Base-by-base conservation (phyloP, 2,888 invertebrate species). In the Stictocephala bisonia region DNA sequence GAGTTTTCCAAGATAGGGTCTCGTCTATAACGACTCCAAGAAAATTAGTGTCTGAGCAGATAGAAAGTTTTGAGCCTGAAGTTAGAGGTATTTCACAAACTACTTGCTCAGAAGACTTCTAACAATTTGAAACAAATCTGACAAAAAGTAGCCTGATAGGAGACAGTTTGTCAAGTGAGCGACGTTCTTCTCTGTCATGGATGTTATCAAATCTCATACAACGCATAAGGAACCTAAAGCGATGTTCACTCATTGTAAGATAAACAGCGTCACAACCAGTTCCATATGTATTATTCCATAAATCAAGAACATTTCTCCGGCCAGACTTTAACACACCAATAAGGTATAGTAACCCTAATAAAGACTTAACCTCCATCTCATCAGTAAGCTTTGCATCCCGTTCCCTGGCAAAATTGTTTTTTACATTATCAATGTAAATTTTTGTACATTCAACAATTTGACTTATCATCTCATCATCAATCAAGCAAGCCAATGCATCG, bases 381-480 rank as follows among this genome's bases (percentile, higher is more conserved):
- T 35, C 11, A 7, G 35, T 35, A n/a, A n/a, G n/a, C n/a, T n/a
- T n/a, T n/a, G n/a, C n/a, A n/a, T n/a, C n/a, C 22, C 27, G 13
- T 31, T 35, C 35, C 31, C 31, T 18, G 2, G 13, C 1, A 15
- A 64, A 64, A 6, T 64, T 64, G 0, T 0, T 20, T 24, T 24
- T 64, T 1, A 64, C 29, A 15, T 40, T 64, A 13, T 40, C 40
- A 40, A 41, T 67, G 24, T 67, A 44, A 24, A 22, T 41, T 18
- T 67, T 67, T 18, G 41, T 67, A 13, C 7, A 44, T 2, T 24
- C 9, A 27, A 67, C 67, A 67, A 67, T 67, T 15, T 44, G 13
- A 18, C 15, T 4, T 18, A 64, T 24, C 9, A 64, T 40, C 13
- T 40, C 41, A 40, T 40, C 20, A 20, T 35, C 64, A 7, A 64